These are phyloP conservation scores for Cheumatopsyche charites DNA, from an alignment of 1,140 invertebrate species.

Conservation along the genomic window DNA sequence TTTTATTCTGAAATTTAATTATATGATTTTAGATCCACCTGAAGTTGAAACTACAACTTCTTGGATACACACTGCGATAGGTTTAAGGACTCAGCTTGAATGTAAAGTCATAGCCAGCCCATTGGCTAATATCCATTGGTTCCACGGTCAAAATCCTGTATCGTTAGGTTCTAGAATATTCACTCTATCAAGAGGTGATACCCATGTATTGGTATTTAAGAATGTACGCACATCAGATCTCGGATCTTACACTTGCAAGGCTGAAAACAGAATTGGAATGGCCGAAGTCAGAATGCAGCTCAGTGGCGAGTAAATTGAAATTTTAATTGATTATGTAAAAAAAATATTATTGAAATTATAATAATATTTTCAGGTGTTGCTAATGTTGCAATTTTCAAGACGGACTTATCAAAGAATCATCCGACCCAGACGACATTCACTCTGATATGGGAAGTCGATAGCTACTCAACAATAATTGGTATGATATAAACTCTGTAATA, in stretches of 20 bases:
- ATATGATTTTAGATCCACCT: constrained; percentile 67
- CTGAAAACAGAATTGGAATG: constrained; percentile 74
- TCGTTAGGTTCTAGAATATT: constrained; percentile 62
- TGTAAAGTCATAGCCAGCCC: constrained; percentile 73
- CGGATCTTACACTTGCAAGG: constrained; percentile 78
- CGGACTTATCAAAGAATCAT: constrained; percentile 54
- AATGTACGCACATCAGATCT: constrained; percentile 73
- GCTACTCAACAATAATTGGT: constrained; percentile 72
- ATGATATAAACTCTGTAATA: constrained; percentile 35
- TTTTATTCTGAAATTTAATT: not conserved
- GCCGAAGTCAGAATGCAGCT: constrained; percentile 57
- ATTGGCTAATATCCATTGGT: constrained; percentile 58
- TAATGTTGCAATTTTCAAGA: constrained; percentile 58
- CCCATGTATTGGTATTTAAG: constrained; percentile 71
- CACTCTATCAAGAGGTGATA: constrained; percentile 62
- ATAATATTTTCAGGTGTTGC: constrained; percentile 53
- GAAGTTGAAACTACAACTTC: constrained; percentile 65
- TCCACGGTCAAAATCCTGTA: constrained; percentile 55
- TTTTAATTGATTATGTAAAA: not conserved
- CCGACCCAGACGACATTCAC: constrained; percentile 59
- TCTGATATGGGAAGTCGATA: constrained; percentile 78
- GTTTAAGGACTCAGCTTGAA: constrained; percentile 69
- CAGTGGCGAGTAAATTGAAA: constrained; percentile 52
- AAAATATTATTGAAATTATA: not conserved
- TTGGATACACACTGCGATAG: constrained; percentile 75